Conservation (phyloP, 2,888 invertebrate genomes). For the Bombylius discolor region DNA sequence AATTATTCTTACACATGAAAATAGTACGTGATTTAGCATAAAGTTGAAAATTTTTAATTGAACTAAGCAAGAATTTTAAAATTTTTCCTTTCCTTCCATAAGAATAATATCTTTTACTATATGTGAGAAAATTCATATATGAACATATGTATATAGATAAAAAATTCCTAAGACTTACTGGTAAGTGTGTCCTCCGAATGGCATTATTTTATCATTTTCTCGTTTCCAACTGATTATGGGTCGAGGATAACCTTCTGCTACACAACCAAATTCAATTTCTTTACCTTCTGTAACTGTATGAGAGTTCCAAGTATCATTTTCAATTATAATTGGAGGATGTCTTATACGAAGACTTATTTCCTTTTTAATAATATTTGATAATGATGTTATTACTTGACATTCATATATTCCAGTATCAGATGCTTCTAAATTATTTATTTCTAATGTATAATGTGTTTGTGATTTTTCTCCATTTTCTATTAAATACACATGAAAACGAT, state of each 20-base stretch:
- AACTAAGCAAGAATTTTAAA: no score
- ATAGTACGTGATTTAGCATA: no score
- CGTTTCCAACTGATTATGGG: conserved; percentile 56
- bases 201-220: conserved; percentile 44
- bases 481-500: conserved; percentile 24
- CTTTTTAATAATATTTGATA: conserved; percentile 26
- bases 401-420: conserved; percentile 33
- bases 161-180: neutral
- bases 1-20: no score
- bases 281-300: conserved; percentile 27
- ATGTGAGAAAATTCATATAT: no score
- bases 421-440: conserved; percentile 28
- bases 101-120: no score
- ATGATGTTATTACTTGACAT: conserved; percentile 32
- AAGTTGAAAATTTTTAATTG: no score
- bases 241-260: conserved; percentile 64
- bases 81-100: no score
- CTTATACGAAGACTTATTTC: conserved; percentile 28
- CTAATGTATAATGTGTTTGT: conserved; percentile 27
- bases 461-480: conserved; percentile 22
- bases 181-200: conserved; percentile 26
- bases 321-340: conserved; percentile 30
- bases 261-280: conserved; percentile 44
- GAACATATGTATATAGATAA: no score
- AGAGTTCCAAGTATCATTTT: conserved; percentile 24